Evolutionary conservation across 2,888 invertebrate species (phyloP).

Genomic region (Ochlodes sylvanus): DNA sequence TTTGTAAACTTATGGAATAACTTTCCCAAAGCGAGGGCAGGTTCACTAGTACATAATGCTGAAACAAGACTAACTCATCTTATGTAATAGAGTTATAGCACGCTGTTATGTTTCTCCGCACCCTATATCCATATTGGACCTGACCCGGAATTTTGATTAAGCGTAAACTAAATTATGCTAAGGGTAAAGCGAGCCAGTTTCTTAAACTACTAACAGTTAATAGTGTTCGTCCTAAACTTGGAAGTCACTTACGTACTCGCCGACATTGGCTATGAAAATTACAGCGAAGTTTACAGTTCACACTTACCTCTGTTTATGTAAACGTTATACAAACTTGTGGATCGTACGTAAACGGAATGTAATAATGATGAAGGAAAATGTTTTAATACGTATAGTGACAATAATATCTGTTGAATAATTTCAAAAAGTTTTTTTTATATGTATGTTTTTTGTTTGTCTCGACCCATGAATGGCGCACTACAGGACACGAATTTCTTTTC

Average conservation of each 20-base stretch:
- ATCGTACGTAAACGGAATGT: conserved; percentile 39
- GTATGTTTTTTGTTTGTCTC: too few relatives aligned
- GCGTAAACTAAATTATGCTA: conserved; percentile 75
- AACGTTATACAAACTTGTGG: conserved; percentile 65
- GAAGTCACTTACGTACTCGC: conserved; percentile 40
- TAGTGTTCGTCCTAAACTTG: conserved; percentile 12
- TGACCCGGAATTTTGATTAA: conserved; percentile 80
- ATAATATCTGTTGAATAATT: too few relatives aligned
- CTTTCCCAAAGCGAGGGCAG: too few relatives aligned
- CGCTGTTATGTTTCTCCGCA: conserved; percentile 54
- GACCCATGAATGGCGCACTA: too few relatives aligned
- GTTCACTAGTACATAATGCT: neutral
- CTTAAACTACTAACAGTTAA: conserved; percentile 71
- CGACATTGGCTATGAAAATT: conserved; percentile 61
- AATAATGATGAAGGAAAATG: neutral
- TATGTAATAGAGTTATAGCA: conserved; percentile 45
- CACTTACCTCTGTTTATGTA: conserved; percentile 61
- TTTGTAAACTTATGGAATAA: too few relatives aligned
- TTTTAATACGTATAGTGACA: too few relatives aligned
- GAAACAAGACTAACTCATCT: conserved; percentile 43
- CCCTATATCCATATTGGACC: conserved; percentile 64
- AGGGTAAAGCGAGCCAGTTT: conserved; percentile 73
- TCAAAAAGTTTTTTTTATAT: too few relatives aligned
- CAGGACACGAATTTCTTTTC: too few relatives aligned
- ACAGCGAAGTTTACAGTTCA: conserved; percentile 51